A percentile compares a stretch with the other conserved stretches of the same genome.
Evolutionary conservation across 53 echinoderm and acorn worm species (phyloP).

Genomic region (Arbacia lixula): DNA sequence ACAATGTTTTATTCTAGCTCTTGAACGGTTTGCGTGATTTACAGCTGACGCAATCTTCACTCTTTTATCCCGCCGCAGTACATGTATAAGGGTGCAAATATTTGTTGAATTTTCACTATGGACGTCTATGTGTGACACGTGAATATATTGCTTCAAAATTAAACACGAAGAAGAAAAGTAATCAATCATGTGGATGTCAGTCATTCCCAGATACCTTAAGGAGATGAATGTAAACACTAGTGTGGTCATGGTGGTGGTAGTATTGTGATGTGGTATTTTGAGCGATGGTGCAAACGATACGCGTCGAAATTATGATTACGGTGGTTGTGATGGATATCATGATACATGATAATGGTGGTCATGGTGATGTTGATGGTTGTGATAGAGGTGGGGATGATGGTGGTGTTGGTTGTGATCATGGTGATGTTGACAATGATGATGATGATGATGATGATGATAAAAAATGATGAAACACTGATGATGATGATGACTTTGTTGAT

Average conservation of each 20-base stretch:
- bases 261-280: too few species aligned
- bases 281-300: background rate
- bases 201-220: background rate
- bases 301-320: slow-evolving; percentile 1
- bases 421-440: slow-evolving; percentile 2
- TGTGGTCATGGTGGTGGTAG: background rate
- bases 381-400: background rate
- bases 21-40: too few species aligned
- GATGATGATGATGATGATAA: slow-evolving; percentile 8
- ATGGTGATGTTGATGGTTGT: background rate
- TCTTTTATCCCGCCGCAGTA: too few species aligned
- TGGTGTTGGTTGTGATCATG: slow-evolving; percentile 8
- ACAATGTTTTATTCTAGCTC: too few species aligned
- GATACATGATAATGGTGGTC: background rate
- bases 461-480: background rate
- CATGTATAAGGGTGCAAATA: slow-evolving; percentile 52
- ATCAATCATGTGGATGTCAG: background rate
- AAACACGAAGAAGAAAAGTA: slow-evolving; percentile 4
- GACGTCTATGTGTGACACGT: slow-evolving; percentile 42
- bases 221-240: background rate
- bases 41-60: too few species aligned
- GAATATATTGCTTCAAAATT: slow-evolving; percentile 38
- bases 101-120: slow-evolving; percentile 29
- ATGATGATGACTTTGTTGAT: background rate
- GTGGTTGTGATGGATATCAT: background rate